These are phyloP conservation scores for Bibio marci DNA, from an alignment of 2,888 invertebrate species.

Conservation along the genomic window DNA sequence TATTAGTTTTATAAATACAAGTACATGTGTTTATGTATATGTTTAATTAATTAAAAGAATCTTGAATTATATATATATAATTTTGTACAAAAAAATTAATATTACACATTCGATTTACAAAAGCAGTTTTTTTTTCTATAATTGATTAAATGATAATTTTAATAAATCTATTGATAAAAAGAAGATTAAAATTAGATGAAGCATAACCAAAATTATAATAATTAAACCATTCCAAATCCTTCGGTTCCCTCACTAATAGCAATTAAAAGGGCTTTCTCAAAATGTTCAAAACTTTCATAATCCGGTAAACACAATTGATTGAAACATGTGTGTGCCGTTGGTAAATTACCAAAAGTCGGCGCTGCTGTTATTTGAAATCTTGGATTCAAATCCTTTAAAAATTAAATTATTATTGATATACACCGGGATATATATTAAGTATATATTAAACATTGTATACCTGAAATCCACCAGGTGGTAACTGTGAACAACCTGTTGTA, in stretches of 20 bases:
- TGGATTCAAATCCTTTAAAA: slow-evolving; percentile 58
- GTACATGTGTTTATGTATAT: too few species aligned
- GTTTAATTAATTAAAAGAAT: too few species aligned
- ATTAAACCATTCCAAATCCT: slow-evolving; percentile 56
- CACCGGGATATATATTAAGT: background rate
- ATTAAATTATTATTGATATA: background rate
- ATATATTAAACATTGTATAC: slow-evolving; percentile 12
- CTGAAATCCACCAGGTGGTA: slow-evolving; percentile 79
- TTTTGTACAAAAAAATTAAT: too few species aligned
- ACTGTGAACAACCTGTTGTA: slow-evolving; percentile 81
- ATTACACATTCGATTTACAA: too few species aligned
- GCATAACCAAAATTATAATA: too few species aligned
- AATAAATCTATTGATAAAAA: too few species aligned
- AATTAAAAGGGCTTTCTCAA: slow-evolving; percentile 74
- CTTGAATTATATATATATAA: too few species aligned
- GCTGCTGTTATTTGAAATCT: slow-evolving; percentile 85
- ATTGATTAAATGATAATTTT: too few species aligned
- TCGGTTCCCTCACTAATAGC: slow-evolving; percentile 93
- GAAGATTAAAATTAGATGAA: too few species aligned
- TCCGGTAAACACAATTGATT: slow-evolving; percentile 92
- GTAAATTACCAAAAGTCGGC: slow-evolving; percentile 76
- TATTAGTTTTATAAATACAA: too few species aligned
- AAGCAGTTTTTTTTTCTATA: too few species aligned
- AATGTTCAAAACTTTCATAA: slow-evolving; percentile 85
- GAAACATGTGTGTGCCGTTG: slow-evolving; percentile 91